Base-by-base conservation (phyloP, 2,888 invertebrate genomes). In the Pecten maximus region DNA sequence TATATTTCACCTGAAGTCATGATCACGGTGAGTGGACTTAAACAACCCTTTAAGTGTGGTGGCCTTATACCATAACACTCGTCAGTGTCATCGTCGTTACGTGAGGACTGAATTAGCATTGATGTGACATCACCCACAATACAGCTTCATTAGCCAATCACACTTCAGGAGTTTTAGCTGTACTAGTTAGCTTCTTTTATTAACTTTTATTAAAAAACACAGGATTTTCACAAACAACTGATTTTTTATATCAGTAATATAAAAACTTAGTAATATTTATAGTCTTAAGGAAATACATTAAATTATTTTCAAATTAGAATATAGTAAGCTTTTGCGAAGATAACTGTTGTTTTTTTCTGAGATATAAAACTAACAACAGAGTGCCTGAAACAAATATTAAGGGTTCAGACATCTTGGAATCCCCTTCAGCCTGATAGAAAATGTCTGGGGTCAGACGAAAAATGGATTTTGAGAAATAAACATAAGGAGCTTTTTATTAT, bases 401-500 rank as follows among this genome's bases (percentile, higher is more conserved):
- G 35, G 74, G 74, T 74, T 74, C 74, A 74, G 74, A 74, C 74
- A 35, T 10, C 74, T 35, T 74, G 35, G 74, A 74, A 74, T 35
- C 74, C 74, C 35, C 74, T 74, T 74, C 35, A 35, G 28, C 23
- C 74, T 35, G 74, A 74, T 74, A 35, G 54, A 54, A 54, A 19
- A n/a, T 15, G 74, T 74, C 74, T 74, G 74, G 35, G 74, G 74
- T 74, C 74, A 74, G 74, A 74, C 35, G 35, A 28, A 74, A 74
- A 74, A 74, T 35, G 35, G 74, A 74, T 74, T 74, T 74, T 74
- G 74, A 74, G 28, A 35, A 74, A 35, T 35, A 74, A 74, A 74
- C 74, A 74, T 74, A 74, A 74, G 74, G 74, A 74, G 74, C 74
- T 74, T 74, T 74, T 74, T 74, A 74, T 28, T 74, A 74, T 28